These are phyloP conservation scores for Drosophila teissieri DNA, from an alignment of 1,140 invertebrate species.

Conservation along the genomic window DNA sequence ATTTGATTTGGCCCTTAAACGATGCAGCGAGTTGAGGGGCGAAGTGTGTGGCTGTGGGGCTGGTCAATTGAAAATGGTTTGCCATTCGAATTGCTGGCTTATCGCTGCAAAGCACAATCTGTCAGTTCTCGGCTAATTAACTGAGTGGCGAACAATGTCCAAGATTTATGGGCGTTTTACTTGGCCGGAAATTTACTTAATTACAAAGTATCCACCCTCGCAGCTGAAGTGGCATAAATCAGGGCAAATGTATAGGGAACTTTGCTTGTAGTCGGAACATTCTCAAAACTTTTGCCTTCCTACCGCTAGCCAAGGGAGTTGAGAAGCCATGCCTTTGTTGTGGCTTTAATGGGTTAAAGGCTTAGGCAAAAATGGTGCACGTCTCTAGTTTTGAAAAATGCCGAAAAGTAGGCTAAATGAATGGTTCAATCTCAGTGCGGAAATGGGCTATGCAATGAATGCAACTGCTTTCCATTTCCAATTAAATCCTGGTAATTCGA, in stretches of 20 bases:
- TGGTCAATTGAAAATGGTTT: slow-evolving; percentile 26
- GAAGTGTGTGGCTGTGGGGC: no score
- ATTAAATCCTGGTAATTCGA: neutral
- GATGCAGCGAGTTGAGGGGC: slow-evolving; percentile 8
- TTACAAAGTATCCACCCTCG: slow-evolving; percentile 2
- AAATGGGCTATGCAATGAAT: slow-evolving; percentile 1
- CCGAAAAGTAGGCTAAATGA: slow-evolving; percentile 1
- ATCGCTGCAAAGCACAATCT: slow-evolving; percentile 25
- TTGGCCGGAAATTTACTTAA: slow-evolving; percentile 22
- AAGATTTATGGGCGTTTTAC: slow-evolving; percentile 34
- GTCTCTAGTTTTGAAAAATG: neutral
- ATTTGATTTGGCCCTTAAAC: slow-evolving; percentile 57
- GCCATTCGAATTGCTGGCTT: slow-evolving; percentile 10
- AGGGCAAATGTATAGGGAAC: slow-evolving; percentile 2
- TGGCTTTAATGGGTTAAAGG: neutral
- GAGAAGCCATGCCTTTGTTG: neutral
- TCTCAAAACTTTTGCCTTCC: neutral
- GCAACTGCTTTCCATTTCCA: neutral
- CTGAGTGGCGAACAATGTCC: slow-evolving; percentile 37
- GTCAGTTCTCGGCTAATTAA: slow-evolving; percentile 34
- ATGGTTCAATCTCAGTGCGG: slow-evolving; percentile 4
- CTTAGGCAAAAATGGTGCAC: no score
- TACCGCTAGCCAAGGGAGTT: no score
- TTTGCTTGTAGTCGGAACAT: neutral
- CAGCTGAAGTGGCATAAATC: slow-evolving; percentile 12